Evolutionary conservation across 2,113 vertebrate species (phyloP).

Genomic region (Semicossyphus pulcher): DNA sequence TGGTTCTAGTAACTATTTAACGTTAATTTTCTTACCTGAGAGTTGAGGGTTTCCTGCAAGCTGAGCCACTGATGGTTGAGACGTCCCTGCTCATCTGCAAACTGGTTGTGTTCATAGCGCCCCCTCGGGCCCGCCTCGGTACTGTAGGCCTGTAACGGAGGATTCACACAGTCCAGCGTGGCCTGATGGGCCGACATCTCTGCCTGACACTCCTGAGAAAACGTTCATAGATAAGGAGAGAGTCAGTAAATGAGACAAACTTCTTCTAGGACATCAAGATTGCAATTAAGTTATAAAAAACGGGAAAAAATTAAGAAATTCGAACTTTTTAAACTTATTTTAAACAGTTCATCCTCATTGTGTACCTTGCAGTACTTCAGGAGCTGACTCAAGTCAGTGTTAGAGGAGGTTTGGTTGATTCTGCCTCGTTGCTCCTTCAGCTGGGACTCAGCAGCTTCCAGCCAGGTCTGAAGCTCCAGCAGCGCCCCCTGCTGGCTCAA

Average conservation of each 20-base stretch:
- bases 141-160: constrained; percentile 84
- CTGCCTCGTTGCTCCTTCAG: constrained; percentile 46
- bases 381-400: constrained; percentile 70
- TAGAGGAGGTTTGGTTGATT: constrained; percentile 7
- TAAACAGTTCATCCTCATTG: neutral
- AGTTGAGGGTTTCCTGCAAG: constrained; percentile 80
- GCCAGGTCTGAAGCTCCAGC: constrained; percentile 85
- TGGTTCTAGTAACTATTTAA: neutral
- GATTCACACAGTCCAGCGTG: constrained; percentile 89
- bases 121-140: constrained; percentile 81
- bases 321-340: neutral
- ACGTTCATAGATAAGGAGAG: neutral
- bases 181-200: constrained; percentile 87
- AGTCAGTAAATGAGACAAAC: neutral
- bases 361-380: constrained; percentile 88
- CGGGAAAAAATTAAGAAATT: neutral
- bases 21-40: constrained; percentile 80
- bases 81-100: constrained; percentile 89
- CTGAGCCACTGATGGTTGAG: constrained; percentile 87
- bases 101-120: constrained; percentile 84
- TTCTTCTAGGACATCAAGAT: no score
- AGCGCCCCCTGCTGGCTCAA: constrained; percentile 87
- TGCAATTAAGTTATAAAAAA: no score
- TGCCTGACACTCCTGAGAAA: constrained; percentile 82
- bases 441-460: constrained; percentile 77